These are phyloP conservation scores for Volucella bombylans DNA, from an alignment of 2,888 invertebrate species.

Conservation along the genomic window DNA sequence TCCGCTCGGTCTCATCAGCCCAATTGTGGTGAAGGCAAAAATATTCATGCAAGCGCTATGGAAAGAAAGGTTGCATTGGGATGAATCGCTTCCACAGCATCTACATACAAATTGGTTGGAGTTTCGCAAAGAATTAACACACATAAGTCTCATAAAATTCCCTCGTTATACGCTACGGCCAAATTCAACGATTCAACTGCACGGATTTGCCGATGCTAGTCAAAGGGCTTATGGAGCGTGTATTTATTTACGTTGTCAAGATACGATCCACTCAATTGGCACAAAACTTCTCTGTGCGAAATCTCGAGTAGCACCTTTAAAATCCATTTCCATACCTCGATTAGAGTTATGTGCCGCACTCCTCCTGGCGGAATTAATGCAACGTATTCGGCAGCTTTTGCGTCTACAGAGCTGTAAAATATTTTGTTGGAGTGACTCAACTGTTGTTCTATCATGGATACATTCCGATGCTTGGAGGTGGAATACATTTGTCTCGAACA, in stretches of 20 bases:
- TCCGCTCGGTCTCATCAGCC: slow-evolving; percentile 2
- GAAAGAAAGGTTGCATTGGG: no score
- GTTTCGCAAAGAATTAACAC: not conserved
- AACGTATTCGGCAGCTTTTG: not conserved
- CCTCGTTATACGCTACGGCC: not conserved
- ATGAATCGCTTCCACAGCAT: no score
- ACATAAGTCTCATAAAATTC: not conserved
- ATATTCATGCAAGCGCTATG: no score
- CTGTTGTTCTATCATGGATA: slow-evolving; percentile 1
- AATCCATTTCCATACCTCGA: slow-evolving; percentile 17
- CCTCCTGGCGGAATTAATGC: slow-evolving; percentile 9
- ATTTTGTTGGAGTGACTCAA: slow-evolving; percentile 7
- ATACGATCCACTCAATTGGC: not conserved
- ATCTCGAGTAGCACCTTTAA: slow-evolving; percentile 18
- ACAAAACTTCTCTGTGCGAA: slow-evolving; percentile 5
- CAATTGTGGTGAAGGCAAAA: not conserved
- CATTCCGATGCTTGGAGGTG: not conserved
- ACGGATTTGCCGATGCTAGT: not conserved
- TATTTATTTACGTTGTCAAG: not conserved
- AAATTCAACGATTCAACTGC: not conserved
- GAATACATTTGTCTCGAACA: not conserved
- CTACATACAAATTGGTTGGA: slow-evolving; percentile 1
- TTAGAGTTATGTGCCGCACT: slow-evolving; percentile 22
- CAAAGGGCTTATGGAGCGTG: not conserved
- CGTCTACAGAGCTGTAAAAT: not conserved